A percentile compares a stretch with the other conserved stretches of the same genome.
These are phyloP conservation scores for Agrotis clavis DNA, from an alignment of 2,888 invertebrate species.

Conservation along the genomic window DNA sequence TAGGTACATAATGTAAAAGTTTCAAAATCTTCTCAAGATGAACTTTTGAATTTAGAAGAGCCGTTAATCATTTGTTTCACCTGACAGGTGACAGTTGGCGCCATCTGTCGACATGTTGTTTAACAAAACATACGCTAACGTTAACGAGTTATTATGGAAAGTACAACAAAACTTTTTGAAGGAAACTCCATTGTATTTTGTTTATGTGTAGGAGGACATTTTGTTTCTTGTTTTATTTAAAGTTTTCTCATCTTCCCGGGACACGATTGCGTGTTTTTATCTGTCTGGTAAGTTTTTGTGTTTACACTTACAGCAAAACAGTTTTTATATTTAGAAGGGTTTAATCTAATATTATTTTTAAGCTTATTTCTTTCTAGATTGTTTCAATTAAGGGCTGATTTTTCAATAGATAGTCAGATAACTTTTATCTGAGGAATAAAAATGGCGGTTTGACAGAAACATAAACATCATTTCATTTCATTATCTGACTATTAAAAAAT, in stretches of 20 bases:
- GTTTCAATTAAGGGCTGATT: background rate
- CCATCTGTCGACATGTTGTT: constrained; percentile 38
- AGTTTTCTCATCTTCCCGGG: background rate
- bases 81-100: constrained; percentile 32
- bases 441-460: too few species aligned
- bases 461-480: too few species aligned
- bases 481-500: too few species aligned
- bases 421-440: too few species aligned
- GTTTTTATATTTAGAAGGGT: constrained; percentile 15
- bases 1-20: too few species aligned
- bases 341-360: background rate
- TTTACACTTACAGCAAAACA: background rate
- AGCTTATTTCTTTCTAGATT: background rate
- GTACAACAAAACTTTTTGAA: background rate
- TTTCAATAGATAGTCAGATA: too few species aligned
- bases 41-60: constrained; percentile 28
- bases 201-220: constrained; percentile 3
- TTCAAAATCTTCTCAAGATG: constrained; percentile 6
- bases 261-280: constrained; percentile 3
- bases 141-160: constrained; percentile 31
- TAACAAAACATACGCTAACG: constrained; percentile 18
- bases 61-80: constrained; percentile 35
- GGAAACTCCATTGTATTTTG: constrained; percentile 10
- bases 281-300: constrained; percentile 10
- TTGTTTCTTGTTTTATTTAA: constrained; percentile 32